Evolutionary conservation across 2,113 vertebrate species (phyloP).

Genomic region (Dolichallabes microphthalmus): DNA sequence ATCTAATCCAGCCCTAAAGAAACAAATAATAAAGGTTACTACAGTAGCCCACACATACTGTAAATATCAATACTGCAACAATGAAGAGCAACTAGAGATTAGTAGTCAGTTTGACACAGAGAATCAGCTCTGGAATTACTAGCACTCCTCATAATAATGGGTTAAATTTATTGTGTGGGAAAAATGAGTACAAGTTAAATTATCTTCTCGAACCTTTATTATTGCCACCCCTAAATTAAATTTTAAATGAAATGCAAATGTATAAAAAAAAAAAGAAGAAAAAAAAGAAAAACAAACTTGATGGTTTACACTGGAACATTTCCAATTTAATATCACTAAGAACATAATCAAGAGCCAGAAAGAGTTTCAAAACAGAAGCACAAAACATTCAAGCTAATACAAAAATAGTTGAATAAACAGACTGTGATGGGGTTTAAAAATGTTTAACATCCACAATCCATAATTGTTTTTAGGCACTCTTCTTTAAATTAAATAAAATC

Average conservation of each 20-base stretch:
- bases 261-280: not conserved
- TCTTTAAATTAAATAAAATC: too few relatives aligned
- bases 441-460: not conserved
- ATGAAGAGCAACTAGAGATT: not conserved
- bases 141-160: too few relatives aligned
- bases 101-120: not conserved
- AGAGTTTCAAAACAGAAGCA: not conserved
- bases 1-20: constrained; percentile 78
- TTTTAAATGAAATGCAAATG: not conserved
- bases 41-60: not conserved
- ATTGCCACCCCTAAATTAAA: too few relatives aligned
- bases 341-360: not conserved
- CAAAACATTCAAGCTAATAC: not conserved
- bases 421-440: not conserved
- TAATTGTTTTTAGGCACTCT: too few relatives aligned
- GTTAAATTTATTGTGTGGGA: not conserved
- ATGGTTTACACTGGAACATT: not conserved
- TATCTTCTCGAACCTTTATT: not conserved
- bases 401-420: not conserved
- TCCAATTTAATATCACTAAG: not conserved
- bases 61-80: not conserved
- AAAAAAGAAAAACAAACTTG: not conserved
- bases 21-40: constrained; percentile 37
- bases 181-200: not conserved
- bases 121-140: not conserved